These are phyloP conservation scores for Toxotes lorentzi DNA, from an alignment of 2,797 vertebrate species.

Conservation along the genomic window DNA sequence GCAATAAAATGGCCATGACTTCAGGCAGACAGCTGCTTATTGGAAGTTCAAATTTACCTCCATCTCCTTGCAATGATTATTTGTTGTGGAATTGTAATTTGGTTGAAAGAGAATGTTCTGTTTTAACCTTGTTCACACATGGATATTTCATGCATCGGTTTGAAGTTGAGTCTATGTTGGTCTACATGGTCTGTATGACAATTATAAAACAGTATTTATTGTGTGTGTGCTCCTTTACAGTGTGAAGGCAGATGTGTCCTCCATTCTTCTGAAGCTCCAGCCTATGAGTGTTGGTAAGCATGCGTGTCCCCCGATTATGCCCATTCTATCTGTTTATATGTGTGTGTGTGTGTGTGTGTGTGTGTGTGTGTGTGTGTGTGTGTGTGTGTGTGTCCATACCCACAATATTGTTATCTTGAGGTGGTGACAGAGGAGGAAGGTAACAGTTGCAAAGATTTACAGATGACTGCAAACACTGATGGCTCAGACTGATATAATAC, in stretches of 20 bases:
- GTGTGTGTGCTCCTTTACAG: neutral
- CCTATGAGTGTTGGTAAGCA: conserved; percentile 53
- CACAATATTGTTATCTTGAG: conserved; percentile 52
- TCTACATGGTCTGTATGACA: neutral
- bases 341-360: conserved; percentile 4
- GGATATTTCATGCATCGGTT: neutral
- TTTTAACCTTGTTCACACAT: neutral
- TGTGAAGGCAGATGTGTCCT: conserved; percentile 32
- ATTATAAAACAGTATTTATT: neutral
- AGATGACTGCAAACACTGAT: conserved; percentile 66
- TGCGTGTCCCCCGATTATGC: conserved; percentile 51
- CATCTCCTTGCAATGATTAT: neutral
- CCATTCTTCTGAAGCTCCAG: conserved; percentile 29
- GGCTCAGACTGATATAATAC: conserved; percentile 62
- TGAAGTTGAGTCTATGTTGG: neutral
- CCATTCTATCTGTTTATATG: conserved; percentile 30
- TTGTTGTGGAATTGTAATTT: neutral
- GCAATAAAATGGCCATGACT: too few species aligned
- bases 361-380: conserved; percentile 25
- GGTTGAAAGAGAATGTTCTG: neutral
- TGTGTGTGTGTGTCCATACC: conserved; percentile 20
- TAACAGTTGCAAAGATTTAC: conserved; percentile 71
- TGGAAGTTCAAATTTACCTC: too few species aligned
- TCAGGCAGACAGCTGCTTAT: too few species aligned
- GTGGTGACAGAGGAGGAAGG: conserved; percentile 76